These are phyloP conservation scores for Agonopterix subpropinquella DNA, from an alignment of 2,888 invertebrate species.

Conservation along the genomic window DNA sequence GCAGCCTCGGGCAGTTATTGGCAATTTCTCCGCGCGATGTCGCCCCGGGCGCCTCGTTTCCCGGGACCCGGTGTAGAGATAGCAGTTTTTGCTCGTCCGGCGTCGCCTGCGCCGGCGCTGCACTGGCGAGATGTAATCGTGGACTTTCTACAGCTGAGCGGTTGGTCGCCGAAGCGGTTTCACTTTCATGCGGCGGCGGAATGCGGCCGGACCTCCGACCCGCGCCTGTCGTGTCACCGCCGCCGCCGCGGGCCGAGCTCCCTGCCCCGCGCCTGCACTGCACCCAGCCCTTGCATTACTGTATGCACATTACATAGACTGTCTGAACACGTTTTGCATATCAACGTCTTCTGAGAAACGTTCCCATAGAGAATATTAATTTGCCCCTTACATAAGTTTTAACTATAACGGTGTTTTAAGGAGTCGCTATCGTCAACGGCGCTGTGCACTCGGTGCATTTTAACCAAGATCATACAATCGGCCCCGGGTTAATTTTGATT, in stretches of 20 bases:
- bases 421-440: constrained; percentile 18
- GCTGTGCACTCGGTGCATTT: constrained; percentile 10
- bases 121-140: constrained; percentile 58
- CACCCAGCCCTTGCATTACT: constrained; percentile 10
- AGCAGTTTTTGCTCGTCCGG: constrained; percentile 66
- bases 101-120: constrained; percentile 31
- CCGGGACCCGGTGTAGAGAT: constrained; percentile 45
- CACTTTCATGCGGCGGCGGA: constrained; percentile 70
- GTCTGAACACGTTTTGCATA: constrained; percentile 32
- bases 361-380: constrained; percentile 24
- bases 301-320: constrained; percentile 6
- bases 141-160: constrained; percentile 71
- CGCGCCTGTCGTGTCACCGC: constrained; percentile 25
- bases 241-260: constrained; percentile 38
- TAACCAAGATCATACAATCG: constrained; percentile 14
- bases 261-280: constrained; percentile 25
- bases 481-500: constrained; percentile 46
- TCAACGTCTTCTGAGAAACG: constrained; percentile 25
- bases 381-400: constrained; percentile 27
- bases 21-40: constrained; percentile 48
- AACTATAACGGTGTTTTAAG: constrained; percentile 32
- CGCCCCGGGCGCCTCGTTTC: constrained; percentile 59
- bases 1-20: constrained; percentile 42
- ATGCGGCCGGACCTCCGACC: constrained; percentile 74
- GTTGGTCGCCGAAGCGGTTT: constrained; percentile 57